Evolutionary conservation across 2,888 invertebrate genomes (phyloP), one percentile per base, ranked within the genome.

Genomic region (Nezara viridula): DNA sequence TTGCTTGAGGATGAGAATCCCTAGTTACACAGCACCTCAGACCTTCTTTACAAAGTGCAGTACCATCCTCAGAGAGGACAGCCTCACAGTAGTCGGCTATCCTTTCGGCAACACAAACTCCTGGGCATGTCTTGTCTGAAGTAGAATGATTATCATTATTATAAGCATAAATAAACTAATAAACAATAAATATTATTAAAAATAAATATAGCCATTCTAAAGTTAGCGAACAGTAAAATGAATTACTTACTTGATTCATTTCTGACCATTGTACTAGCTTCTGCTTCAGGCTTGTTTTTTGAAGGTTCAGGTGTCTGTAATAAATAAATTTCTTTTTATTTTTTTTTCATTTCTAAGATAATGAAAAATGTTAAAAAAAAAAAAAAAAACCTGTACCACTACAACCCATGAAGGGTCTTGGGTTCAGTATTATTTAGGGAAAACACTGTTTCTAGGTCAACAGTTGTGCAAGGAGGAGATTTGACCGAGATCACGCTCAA

Each of bases 71-170:
- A 87, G 96, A 95, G 87, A 97, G 93, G 91, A 97, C 96, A 0
- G 97, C 97, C 92, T 97, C 97, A 92, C 98, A 98, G 92, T 98
- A 98, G 92, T 96, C 95, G 0, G 97, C 96, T 90, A 98, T 95
- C 44, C 96, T 94, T 88, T 96, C 95, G 40, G 96, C 96, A 89
- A 98, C 97, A 92, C 98, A 98, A 14, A 97, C 96, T 7, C 98
- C 97, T 0, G 96, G 95, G 92, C 98, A 98, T 92, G 95, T 40
- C 93, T 95, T 95, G 93, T 90, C 90, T 90, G 73, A 47, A 88
- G 27, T 50, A 50, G 10, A 81, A 50, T 49, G 37, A 40, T 47
- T 14, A 24, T 44, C n/a, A n/a, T 73, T 19, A 32, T 37, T 66
- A 19, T 32, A 66, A 12, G 3, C 21, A 12, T 37, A 73, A 32